Evolutionary conservation across 2,797 vertebrate genomes (phyloP).

Genomic region (Triplophysa yarkandensis): DNA sequence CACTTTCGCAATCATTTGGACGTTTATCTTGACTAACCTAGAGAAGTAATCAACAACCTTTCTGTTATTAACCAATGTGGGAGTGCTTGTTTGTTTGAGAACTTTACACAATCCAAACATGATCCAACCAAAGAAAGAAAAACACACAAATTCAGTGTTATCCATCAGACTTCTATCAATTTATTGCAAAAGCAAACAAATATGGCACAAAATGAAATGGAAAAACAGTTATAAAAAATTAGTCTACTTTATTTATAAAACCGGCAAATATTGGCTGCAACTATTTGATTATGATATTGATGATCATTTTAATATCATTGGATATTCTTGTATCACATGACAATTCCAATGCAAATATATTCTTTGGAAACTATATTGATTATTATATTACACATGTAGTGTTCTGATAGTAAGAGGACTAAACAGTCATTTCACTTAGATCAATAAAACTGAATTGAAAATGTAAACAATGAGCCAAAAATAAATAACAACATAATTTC

Average conservation of each 20-base stretch:
- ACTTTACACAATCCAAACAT: neutral
- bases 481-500: conserved; percentile 55
- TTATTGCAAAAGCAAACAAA: neutral
- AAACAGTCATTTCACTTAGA: neutral
- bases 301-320: neutral
- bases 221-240: neutral
- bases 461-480: neutral
- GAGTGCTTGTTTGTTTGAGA: neutral
- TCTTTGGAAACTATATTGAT: neutral
- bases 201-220: neutral
- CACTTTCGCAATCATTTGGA: neutral
- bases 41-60: neutral
- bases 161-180: neutral
- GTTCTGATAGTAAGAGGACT: neutral
- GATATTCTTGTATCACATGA: neutral
- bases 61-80: conserved; percentile 7
- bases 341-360: neutral
- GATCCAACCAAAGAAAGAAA: neutral
- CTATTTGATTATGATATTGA: neutral
- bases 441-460: neutral
- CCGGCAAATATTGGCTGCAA: neutral
- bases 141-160: neutral
- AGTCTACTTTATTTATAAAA: neutral
- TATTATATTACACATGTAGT: neutral
- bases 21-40: neutral